These are phyloP conservation scores for Trogon melanurus DNA, from an alignment of 2,113 vertebrate species.

Conservation along the genomic window DNA sequence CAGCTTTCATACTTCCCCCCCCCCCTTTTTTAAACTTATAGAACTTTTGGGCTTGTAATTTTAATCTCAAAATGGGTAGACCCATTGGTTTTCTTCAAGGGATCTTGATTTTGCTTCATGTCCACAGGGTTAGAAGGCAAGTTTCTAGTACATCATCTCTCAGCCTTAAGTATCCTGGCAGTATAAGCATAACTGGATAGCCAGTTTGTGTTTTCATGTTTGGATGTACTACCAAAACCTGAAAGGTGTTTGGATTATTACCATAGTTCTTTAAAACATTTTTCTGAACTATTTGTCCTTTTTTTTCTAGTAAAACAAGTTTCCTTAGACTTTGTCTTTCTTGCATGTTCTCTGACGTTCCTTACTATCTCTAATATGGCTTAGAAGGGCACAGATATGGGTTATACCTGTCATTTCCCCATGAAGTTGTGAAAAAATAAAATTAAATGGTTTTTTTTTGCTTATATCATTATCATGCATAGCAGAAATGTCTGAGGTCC, in stretches of 20 bases:
- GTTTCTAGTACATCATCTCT: background rate
- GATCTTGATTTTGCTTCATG: constrained; percentile 7
- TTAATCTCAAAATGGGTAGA: background rate
- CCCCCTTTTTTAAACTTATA: background rate
- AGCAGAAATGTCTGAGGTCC: background rate
- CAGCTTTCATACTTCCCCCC: background rate
- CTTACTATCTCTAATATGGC: background rate
- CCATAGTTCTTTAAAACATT: background rate
- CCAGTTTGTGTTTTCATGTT: background rate
- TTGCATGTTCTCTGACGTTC: background rate
- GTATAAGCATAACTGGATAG: background rate
- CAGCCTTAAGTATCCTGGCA: background rate
- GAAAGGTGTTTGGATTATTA: background rate
- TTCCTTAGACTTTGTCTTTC: background rate
- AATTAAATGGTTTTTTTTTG: background rate
- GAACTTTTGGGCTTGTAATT: background rate
- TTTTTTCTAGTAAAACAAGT: background rate
- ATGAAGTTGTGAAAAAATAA: background rate
- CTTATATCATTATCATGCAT: background rate
- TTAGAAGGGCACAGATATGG: background rate
- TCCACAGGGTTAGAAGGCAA: background rate
- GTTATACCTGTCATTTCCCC: rapidly evolving
- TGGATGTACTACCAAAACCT: background rate
- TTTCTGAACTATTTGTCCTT: background rate
- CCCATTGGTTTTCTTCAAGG: background rate